These are phyloP conservation scores for Siniperca undulata DNA, from an alignment of 2,797 vertebrate species.

Conservation along the genomic window DNA sequence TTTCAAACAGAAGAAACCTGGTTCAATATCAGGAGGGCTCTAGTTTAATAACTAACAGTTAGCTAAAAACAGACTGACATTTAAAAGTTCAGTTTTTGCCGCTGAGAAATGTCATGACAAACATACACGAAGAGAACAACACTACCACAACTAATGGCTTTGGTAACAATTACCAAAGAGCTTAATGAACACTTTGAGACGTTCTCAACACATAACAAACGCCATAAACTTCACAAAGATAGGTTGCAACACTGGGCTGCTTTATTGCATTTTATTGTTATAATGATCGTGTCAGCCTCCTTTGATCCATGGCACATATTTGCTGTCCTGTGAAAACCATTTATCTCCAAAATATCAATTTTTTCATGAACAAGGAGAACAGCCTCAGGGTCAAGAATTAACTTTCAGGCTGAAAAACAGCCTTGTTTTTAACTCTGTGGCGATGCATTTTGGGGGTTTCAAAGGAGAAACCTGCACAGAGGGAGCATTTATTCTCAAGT, in stretches of 20 bases:
- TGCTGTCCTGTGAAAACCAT: conserved; percentile 16
- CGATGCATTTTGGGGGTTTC: background rate
- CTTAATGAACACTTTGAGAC: conserved; percentile 26
- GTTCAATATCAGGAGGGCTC: background rate
- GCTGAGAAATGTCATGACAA: background rate
- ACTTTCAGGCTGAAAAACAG: background rate
- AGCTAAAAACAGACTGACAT: conserved; percentile 35
- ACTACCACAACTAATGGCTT: conserved; percentile 7
- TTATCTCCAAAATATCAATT: conserved; percentile 14
- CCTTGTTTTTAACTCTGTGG: background rate
- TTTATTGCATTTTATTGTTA: conserved; percentile 35
- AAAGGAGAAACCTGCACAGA: conserved; percentile 6
- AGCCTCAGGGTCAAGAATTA: conserved; percentile 17
- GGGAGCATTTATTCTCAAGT: background rate
- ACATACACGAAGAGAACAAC: background rate
- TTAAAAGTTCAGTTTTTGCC: conserved; percentile 28
- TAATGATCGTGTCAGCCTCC: conserved; percentile 26
- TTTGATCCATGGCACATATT: conserved; percentile 42
- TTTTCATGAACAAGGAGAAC: conserved; percentile 22
- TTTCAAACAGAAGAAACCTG: conserved; percentile 13
- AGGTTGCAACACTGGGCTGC: conserved; percentile 11
- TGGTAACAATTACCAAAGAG: conserved; percentile 16
- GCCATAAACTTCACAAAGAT: background rate
- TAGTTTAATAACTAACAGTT: conserved; percentile 36
- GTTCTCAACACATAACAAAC: conserved; percentile 1